A percentile compares a stretch with the other conserved stretches of the same genome.
These are phyloP conservation scores for Pilophorus perplexus DNA, from an alignment of 2,888 invertebrate genomes.

Conservation along the genomic window DNA sequence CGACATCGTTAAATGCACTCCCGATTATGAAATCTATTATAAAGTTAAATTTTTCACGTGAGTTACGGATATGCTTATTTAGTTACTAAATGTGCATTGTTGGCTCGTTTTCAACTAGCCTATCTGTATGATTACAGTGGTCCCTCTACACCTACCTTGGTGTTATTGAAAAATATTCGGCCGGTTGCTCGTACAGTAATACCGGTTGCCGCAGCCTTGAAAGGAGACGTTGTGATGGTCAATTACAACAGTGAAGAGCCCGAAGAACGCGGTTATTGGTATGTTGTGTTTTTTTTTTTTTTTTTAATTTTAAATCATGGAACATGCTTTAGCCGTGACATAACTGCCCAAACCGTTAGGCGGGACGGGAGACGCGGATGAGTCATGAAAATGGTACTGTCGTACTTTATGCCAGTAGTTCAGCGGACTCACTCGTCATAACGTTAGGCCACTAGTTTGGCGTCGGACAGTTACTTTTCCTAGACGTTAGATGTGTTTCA, in stretches of 20 bases:
- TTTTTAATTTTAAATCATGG: too few species aligned
- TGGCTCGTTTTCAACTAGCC: too few species aligned
- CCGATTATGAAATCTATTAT: conserved; percentile 53
- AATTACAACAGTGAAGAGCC: conserved; percentile 73
- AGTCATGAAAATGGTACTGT: too few species aligned
- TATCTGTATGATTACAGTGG: conserved; percentile 13
- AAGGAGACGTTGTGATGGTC: conserved; percentile 65
- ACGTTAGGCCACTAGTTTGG: too few species aligned
- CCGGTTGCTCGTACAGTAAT: conserved; percentile 64
- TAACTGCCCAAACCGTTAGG: too few species aligned
- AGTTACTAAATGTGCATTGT: neutral
- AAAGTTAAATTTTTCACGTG: conserved; percentile 52
- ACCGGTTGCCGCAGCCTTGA: conserved; percentile 57
- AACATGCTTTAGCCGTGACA: too few species aligned
- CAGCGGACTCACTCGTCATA: too few species aligned
- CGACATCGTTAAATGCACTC: conserved; percentile 39
- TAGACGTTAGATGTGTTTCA: too few species aligned
- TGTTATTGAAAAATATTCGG: conserved; percentile 57
- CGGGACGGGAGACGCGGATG: too few species aligned
- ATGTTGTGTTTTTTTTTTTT: too few species aligned
- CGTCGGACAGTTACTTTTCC: too few species aligned
- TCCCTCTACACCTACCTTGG: conserved; percentile 38
- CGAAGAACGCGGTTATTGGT: conserved; percentile 68
- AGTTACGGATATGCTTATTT: conserved; percentile 48
- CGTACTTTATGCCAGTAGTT: too few species aligned